Evolutionary conservation across 1,140 invertebrate genomes (phyloP), one percentile per base, ranked within the genome.

Genomic region (Neodiprion fabricii): DNA sequence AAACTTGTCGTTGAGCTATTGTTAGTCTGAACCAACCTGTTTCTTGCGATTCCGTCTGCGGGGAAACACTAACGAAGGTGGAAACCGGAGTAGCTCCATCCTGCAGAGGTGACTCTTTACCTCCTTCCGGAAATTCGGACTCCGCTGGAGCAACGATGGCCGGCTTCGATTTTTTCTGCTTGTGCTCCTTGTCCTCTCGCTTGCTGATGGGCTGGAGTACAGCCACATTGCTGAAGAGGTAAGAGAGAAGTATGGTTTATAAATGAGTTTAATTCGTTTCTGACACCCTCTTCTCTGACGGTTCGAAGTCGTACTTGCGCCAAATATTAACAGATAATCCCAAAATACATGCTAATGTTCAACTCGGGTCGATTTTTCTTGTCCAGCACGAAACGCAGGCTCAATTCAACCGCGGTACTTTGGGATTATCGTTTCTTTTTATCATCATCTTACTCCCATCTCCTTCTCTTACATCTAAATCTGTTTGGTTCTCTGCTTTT

Each of bases 111-210:
- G 28, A 40, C n/a, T 61, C 53, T 61, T 12, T 17, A 61, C 4
- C 53, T 12, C 11, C n/a, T 12, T 14, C 53, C 4, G 53, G 5
- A 61, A 61, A 61, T 61, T 47, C 70, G 67, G 75, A 77, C 65
- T 80, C 76, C 76, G 78, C 75, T 67, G 79, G 78, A 9, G 49
- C 65, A 48, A 69, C 67, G 48, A 79, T 81, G 11, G 77, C 47
- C 50, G 73, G 67, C 72, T 88, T 88, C 14, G 79, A 84, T 75
- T 90, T 90, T 79, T 90, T 90, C 82, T 89, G 88, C 81, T 90
- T 90, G 72, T 89, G 83, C 10, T 89, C 88, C 77, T 90, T 90
- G 48, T 88, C 81, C 75, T 84, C 89, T 40, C 85, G 84, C 76
- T 90, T 90, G 70, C 85, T 85, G 72, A 87, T 82, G 48, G 86